phyloP scores from a whole-genome alignment of 2,113 vertebrate genomes.

The Thalassarche chlororhynchos region DNA sequence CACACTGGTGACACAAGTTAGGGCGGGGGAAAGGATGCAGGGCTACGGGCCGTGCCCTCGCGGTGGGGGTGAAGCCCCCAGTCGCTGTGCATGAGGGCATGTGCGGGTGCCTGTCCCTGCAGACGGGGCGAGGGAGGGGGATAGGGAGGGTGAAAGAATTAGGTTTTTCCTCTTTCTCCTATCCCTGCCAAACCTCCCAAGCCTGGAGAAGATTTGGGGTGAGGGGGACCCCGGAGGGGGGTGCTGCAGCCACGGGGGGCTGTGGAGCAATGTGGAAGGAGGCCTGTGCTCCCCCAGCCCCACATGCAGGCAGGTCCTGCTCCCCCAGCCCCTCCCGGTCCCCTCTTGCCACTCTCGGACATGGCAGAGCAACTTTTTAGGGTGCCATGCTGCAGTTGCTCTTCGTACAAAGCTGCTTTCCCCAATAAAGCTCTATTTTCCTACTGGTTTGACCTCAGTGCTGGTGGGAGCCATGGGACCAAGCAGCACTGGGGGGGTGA shows the following conservation, averaged over 20 bases:
- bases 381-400: rapidly evolving
- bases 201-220: not conserved
- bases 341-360: rapidly evolving
- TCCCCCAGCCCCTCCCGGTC: not conserved
- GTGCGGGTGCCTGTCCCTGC: not conserved
- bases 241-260: not conserved
- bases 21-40: not conserved
- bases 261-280: not conserved
- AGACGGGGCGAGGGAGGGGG: rapidly evolving
- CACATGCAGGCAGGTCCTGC: not conserved
- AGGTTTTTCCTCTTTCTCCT: not conserved
- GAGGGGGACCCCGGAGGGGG: rapidly evolving
- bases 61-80: rapidly evolving
- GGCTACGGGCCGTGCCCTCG: not conserved
- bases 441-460: not conserved
- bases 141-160: not conserved
- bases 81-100: rapidly evolving
- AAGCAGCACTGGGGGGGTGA: not conserved
- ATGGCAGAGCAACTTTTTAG: not conserved
- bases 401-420: not conserved
- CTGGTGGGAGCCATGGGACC: not conserved
- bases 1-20: rapidly evolving
- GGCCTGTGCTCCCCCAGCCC: not conserved
- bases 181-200: not conserved
- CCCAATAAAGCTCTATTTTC: not conserved